Base-by-base conservation (phyloP, 1,140 invertebrate genomes). In the Physella acuta region DNA sequence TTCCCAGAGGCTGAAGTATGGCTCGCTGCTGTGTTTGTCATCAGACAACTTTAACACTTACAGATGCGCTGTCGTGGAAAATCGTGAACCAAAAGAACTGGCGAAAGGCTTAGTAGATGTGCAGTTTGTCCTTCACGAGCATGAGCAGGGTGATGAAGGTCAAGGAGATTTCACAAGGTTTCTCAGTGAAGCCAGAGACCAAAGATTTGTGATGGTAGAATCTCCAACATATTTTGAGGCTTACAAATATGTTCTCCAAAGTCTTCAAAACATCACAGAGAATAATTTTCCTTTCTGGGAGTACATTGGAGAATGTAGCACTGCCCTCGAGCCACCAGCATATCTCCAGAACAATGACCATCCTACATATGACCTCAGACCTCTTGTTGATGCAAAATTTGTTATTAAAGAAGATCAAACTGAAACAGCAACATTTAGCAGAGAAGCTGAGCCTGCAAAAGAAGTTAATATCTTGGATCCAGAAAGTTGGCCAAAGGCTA, bases 11-110 rank as follows among this genome's bases (percentile, higher is more conserved):
- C 87, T 93, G 36, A 87, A 92, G 77, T 89, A 84, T 81, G 92
- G 92, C 0, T 90, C 91, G 0, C 81, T 94, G n/a, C 73, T 94
- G 0, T 88, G 90, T 71, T 87, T 94, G 31, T 90, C 90, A 1
- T 83, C 73, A 14, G 88, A 91, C 77, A 86, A 90, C 59, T 93
- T 92, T 81, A 81, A 87, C 34, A 88, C 87, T 34, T 62, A 60
- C 34, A 84, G 91, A 44, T 88, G 92, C 73, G 92, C 88, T 26
- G 89, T 88, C 0, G 89, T 93, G 30, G 78, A 85, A 4, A 86
- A 90, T 33, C 84, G 90, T 55, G 85, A 91, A 49, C 36, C 81
- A 37, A 53, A 74, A 34, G 63, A 75, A 0, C 63, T 82, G 14
- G 44, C 65, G 44, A 62, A 77, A 16, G 81, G 81, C 56, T 59